Conservation (phyloP, 2,888 invertebrate species). For the Muschampia plurimacula region DNA sequence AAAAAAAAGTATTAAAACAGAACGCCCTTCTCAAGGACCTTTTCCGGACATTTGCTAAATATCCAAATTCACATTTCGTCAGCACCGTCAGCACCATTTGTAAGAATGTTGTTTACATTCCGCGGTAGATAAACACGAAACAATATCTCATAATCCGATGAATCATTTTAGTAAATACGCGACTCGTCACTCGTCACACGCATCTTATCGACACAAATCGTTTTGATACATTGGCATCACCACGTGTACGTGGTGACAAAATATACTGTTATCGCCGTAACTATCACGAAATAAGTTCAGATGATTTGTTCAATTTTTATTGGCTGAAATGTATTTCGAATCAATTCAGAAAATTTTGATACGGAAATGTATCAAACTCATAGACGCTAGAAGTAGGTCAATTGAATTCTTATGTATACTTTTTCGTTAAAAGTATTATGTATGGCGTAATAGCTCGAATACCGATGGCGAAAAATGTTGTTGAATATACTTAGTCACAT, state of each 20-base stretch:
- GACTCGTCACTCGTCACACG: background rate
- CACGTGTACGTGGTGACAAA: constrained; percentile 4
- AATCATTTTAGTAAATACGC: constrained; percentile 19
- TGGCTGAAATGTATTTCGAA: constrained; percentile 23
- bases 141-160: constrained; percentile 23
- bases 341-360: constrained; percentile 4
- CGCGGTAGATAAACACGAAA: constrained; percentile 19
- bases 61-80: constrained; percentile 10
- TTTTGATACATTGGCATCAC: constrained; percentile 13
- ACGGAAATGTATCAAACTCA: background rate
- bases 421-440: background rate
- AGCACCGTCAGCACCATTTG: background rate
- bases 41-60: constrained; percentile 10
- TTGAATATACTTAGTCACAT: too few species aligned
- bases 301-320: constrained; percentile 31
- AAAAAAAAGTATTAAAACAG: background rate
- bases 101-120: constrained; percentile 37
- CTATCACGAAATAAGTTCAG: constrained; percentile 15
- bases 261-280: background rate
- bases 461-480: too few species aligned
- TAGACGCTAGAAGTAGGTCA: too few species aligned
- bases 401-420: too few species aligned
- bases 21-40: background rate
- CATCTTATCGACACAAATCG: constrained; percentile 26
- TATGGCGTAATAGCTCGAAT: background rate